Conservation (phyloP, 2,113 vertebrate species). For the Psittacula cyanocephala region DNA sequence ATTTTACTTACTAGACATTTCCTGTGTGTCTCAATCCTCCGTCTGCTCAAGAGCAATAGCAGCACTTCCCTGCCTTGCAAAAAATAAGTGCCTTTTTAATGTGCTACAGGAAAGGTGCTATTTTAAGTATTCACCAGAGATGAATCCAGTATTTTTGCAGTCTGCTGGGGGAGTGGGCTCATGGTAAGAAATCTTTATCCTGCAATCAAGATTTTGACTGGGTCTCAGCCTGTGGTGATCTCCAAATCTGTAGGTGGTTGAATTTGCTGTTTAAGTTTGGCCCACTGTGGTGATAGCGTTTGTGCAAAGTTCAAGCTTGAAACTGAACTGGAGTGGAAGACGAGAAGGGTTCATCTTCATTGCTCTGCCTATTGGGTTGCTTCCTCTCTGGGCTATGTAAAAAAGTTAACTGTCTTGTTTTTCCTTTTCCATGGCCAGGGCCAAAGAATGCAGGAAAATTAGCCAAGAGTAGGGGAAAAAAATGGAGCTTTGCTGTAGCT, state of each 20-base stretch:
- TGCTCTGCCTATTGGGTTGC: neutral
- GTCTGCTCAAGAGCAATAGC: neutral
- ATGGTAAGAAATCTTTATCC: neutral
- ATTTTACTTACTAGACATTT: slow-evolving; percentile 48
- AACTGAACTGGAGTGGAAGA: neutral
- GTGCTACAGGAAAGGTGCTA: slow-evolving; percentile 37
- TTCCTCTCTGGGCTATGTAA: slow-evolving; percentile 11
- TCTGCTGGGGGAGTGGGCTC: neutral
- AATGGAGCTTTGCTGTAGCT: neutral
- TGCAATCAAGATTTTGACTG: neutral
- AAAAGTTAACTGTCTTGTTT: slow-evolving; percentile 23
- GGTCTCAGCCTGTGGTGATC: neutral
- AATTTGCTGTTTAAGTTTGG: neutral
- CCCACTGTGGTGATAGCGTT: neutral
- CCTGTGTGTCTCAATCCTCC: slow-evolving; percentile 33
- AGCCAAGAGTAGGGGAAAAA: neutral
- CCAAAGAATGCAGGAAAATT: slow-evolving; percentile 37
- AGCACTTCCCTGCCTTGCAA: neutral
- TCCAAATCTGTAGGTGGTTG: neutral
- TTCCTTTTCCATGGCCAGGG: slow-evolving; percentile 17
- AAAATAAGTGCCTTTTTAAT: neutral
- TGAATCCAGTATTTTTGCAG: neutral
- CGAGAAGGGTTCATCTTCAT: neutral
- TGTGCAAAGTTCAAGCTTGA: neutral
- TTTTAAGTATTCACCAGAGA: slow-evolving; percentile 31